A percentile compares a stretch with the other conserved stretches of the same genome.
These are phyloP conservation scores for Misgurnus mizolepis DNA, from an alignment of 2,113 vertebrate species.

Conservation along the genomic window DNA sequence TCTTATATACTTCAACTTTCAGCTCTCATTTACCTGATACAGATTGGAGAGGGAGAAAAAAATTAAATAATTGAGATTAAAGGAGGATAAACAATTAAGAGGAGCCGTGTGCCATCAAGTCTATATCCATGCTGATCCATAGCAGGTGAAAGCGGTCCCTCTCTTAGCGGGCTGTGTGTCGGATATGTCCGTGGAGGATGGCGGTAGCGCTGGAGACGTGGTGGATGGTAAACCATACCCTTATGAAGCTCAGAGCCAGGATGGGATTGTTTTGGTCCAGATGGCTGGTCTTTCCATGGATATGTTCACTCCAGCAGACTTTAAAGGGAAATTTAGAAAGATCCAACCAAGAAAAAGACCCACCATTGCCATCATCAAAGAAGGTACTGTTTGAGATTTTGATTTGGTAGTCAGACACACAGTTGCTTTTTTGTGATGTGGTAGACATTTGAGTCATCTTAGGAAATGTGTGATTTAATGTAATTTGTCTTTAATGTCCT, in stretches of 20 bases:
- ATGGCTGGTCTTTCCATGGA: constrained; percentile 80
- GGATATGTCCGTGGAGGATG: constrained; percentile 72
- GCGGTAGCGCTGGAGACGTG: constrained; percentile 45
- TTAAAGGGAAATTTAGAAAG: constrained; percentile 82
- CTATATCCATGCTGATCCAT: constrained; percentile 35
- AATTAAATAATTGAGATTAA: constrained; percentile 9
- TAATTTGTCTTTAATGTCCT: constrained; percentile 1
- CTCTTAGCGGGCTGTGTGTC: constrained; percentile 8
- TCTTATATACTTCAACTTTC: constrained; percentile 7
- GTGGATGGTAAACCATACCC: constrained; percentile 41
- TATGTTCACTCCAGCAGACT: constrained; percentile 80
- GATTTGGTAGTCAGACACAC: not conserved
- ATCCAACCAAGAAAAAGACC: constrained; percentile 86
- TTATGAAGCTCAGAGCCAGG: constrained; percentile 63
- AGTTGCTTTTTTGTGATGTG: not conserved
- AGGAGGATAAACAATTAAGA: not conserved
- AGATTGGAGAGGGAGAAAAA: constrained; percentile 40
- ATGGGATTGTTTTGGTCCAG: constrained; percentile 73
- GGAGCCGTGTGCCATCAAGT: not conserved
- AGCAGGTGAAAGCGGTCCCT: constrained; percentile 24
- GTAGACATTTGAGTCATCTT: constrained; percentile 7
- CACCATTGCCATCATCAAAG: constrained; percentile 77
- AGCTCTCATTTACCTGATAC: not conserved
- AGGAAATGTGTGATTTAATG: not conserved
- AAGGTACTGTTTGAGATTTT: constrained; percentile 66